Base-by-base conservation (phyloP, 92 coral and sea anemone genomes). In the Isaurus tuberculatus region DNA sequence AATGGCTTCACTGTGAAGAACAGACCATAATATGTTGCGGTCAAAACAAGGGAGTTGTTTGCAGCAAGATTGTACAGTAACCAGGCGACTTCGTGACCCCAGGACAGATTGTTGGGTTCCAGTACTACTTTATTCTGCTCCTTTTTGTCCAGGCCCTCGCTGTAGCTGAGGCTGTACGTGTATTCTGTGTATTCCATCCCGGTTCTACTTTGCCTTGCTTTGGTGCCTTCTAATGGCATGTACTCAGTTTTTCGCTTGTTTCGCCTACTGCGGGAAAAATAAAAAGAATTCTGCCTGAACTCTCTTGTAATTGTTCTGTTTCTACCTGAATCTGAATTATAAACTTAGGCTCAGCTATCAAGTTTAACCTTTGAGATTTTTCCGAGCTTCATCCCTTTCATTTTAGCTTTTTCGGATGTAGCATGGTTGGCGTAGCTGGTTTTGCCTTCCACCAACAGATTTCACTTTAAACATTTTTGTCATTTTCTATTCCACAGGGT, bases 61-160 rank as follows among this genome's bases (percentile, higher is more conserved):
- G 91, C 85, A 0, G 97, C 90, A 36, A 93, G 71, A 15, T 94
- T 88, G 75, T 91, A 91, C 19, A 93, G 70, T 19, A 91, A 61
- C 97, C 97, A 93, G 36, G 88, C 81, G 20, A 91, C 90, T 27
- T 91, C 91, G 40, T 93, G 97, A 7, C 92, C 85, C 92, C 94
- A 93, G 1, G 90, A 89, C 32, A 93, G 84, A 15, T 75, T 58
- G 73, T 87, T 88, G 16, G 67, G 66, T 3, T 79, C 58, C 26
- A 81, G 17, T 2, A 48, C 73, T 2, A 6, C n/a, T 55, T 42
- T 55, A 34, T 85, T 26, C 30, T 53, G 83, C 2, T 66, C 57
- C 49, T 19, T 87, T 34, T 87, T 84, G 67, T 87, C 88, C 23
- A 55, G 66, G 22, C 81, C 93, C 3, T 88, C 92, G 3, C 88